Conservation (phyloP, 2,113 vertebrate species). For the Pelecanus crispus region DNA sequence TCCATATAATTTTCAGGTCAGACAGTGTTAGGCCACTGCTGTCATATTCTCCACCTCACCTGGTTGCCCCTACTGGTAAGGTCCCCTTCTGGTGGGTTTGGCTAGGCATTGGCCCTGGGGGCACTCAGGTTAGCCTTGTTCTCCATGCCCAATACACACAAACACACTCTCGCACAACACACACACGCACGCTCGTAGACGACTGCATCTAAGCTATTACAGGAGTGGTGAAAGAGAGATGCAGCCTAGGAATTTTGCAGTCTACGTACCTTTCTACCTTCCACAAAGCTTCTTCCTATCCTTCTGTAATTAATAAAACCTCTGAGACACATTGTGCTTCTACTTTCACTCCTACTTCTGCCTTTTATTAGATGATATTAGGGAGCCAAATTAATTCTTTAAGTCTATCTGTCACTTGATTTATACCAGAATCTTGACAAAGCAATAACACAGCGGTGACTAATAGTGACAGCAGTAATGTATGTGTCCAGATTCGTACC, state of each 20-base stretch:
- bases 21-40: background rate
- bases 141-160: background rate
- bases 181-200: fast-evolving
- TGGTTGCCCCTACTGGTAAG: background rate
- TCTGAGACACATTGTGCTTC: background rate
- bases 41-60: background rate
- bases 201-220: background rate
- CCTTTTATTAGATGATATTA: background rate
- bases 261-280: background rate
- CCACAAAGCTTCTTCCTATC: background rate
- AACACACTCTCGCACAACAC: background rate
- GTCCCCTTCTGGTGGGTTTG: background rate
- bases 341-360: background rate
- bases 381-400: background rate
- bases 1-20: background rate
- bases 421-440: background rate
- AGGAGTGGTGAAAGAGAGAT: background rate
- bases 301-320: background rate
- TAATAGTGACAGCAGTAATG: background rate
- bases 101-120: background rate
- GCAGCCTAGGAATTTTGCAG: background rate
- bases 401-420: background rate
- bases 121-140: background rate
- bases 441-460: background rate
- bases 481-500: background rate